Base-by-base conservation (phyloP, 2,797 vertebrate species). In the Scarus forsteni region DNA sequence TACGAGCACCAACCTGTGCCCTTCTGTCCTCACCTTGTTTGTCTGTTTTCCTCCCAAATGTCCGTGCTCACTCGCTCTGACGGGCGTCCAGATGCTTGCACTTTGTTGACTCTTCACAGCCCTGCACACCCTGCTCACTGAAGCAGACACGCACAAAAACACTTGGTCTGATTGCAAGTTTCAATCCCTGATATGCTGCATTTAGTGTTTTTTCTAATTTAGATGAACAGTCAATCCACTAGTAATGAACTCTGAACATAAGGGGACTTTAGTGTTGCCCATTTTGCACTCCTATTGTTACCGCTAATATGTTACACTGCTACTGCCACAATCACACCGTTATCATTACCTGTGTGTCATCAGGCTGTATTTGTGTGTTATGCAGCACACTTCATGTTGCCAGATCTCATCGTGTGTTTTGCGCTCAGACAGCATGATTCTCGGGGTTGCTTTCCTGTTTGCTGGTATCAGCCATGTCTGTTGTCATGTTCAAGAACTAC, bases 1-100 rank as follows among this genome's bases (percentile, higher is more conserved):
- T 88, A 81, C 87, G 85, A 91, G 84, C 89, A 92, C 91, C 85
- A 80, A 79, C 77, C 83, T 76, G 48, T 86, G 83, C 73, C 82
- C 79, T 72, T 83, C 70, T 90, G 81, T 91, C 63, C 75, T 87
- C 88, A 89, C 87, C 75, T 52, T 85, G 81, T 89, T 77, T 92
- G 85, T 90, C 76, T 90, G 86, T 89, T 79, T 51, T 54, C 59
- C 81, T 65, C 81, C 69, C 70, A 60, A 83, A 75, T 89, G 88
- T 89, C 65, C 81, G 73, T 85, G 70, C 78, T 82, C 88, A 84
- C 80, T 54, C 27, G 50, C 71, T 82, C 75, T 38, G 76, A 79
- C 27, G 77, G 84, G 79, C 81, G 71, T 58, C 65, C 66, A 70
- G 80, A 85, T 72, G 84, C 75, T 73, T 82, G 88, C 73, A 80